Percentiles rank a stretch among this genome's conserved stretches.
Evolutionary conservation across 2,888 invertebrate genomes (phyloP).

Genomic region (Pachycephus smyrnensis): DNA sequence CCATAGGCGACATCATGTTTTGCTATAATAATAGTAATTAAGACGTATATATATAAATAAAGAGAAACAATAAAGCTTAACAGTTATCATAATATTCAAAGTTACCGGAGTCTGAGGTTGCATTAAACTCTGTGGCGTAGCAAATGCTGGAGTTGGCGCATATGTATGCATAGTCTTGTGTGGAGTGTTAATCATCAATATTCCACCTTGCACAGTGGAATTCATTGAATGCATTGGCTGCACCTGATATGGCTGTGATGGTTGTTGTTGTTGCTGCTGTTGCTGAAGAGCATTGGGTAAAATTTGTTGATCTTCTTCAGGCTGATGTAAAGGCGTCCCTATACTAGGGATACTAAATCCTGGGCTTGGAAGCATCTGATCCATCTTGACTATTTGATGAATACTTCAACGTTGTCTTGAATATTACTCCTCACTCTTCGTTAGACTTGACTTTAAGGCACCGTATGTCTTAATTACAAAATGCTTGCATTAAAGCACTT

Average conservation of each 20-base stretch:
- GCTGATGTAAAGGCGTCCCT: conserved; percentile 90
- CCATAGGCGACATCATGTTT: conserved; percentile 88
- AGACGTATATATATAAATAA: neutral
- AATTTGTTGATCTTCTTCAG: conserved; percentile 92
- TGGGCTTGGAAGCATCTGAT: conserved; percentile 92
- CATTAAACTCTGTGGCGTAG: conserved; percentile 87
- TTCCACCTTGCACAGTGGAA: conserved; percentile 72
- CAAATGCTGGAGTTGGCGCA: conserved; percentile 78
- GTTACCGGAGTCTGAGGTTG: conserved; percentile 90
- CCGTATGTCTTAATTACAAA: neutral
- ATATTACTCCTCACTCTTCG: neutral
- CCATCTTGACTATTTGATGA: conserved; percentile 72
- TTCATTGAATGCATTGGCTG: conserved; percentile 72
- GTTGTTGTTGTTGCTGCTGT: conserved; percentile 70
- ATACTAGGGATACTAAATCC: conserved; percentile 91
- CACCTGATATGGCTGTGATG: conserved; percentile 69
- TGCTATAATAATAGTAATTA: conserved; percentile 70
- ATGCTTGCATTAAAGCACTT: neutral
- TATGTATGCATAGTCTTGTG: conserved; percentile 82
- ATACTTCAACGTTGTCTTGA: neutral
- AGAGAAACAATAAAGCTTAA: neutral
- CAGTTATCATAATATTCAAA: conserved; percentile 21
- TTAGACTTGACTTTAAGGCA: neutral
- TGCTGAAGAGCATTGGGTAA: conserved; percentile 86
- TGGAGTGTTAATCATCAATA: conserved; percentile 76